These are phyloP conservation scores for Abramis brama DNA, from an alignment of 2,113 vertebrate genomes.

Conservation along the genomic window DNA sequence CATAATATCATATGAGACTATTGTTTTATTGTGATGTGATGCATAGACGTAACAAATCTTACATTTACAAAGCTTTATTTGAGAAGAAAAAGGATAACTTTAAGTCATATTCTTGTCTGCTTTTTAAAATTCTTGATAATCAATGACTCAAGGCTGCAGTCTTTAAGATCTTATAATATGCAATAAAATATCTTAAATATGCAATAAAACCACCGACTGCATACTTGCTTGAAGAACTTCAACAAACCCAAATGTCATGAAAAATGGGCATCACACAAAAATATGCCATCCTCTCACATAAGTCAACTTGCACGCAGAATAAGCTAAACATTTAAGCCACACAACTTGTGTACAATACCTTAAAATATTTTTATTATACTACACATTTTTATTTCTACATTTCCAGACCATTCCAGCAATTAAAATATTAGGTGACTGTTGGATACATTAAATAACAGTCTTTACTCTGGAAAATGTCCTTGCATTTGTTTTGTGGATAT, in stretches of 20 bases:
- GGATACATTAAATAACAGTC: background rate
- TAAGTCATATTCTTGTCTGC: no score
- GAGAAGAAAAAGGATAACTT: no score
- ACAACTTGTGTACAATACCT: background rate
- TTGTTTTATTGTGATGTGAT: background rate
- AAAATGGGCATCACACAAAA: background rate
- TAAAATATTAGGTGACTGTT: background rate
- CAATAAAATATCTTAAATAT: no score
- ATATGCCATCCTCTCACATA: background rate
- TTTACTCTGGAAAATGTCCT: background rate
- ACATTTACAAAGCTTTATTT: no score
- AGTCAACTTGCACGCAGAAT: background rate
- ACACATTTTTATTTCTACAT: background rate
- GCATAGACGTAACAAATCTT: background rate
- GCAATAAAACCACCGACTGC: no score
- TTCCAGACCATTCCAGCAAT: background rate
- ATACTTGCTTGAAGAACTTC: background rate
- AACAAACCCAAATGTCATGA: no score
- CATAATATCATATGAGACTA: background rate
- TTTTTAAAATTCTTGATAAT: background rate
- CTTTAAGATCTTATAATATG: background rate
- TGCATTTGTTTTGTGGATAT: background rate
- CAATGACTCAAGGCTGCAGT: background rate
- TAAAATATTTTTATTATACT: background rate
- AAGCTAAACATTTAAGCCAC: background rate